Conservation (phyloP, 2,113 vertebrate genomes). For the Sorex araneus region DNA sequence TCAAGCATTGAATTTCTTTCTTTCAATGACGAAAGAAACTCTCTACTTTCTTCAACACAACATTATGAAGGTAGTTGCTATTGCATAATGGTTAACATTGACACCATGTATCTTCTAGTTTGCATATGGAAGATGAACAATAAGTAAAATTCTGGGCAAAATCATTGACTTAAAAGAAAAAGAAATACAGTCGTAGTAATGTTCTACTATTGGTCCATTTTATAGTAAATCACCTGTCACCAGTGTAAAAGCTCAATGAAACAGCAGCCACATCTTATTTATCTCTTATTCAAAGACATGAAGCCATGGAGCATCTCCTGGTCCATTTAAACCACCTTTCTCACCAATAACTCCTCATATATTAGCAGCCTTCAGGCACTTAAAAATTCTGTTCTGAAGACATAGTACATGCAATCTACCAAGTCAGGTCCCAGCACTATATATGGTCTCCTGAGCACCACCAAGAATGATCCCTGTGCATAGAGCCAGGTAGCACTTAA, state of each 20-base stretch:
- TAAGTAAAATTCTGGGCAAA: neutral
- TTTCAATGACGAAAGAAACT: no score
- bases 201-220: neutral
- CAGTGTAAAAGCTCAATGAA: neutral
- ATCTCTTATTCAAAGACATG: neutral
- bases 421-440: no score
- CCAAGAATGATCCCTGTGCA: no score
- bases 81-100: neutral
- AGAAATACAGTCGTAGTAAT: neutral
- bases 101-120: neutral
- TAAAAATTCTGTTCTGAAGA: neutral
- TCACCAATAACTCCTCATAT: neutral
- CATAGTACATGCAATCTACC: no score
- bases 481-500: no score
- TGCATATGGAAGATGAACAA: neutral
- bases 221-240: accelerated
- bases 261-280: neutral
- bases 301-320: neutral
- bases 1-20: neutral
- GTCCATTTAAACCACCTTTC: neutral
- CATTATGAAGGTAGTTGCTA: neutral
- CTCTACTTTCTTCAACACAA: neutral
- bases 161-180: no score
- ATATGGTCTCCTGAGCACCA: neutral
- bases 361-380: neutral